Base-by-base conservation (phyloP, 1,140 invertebrate genomes). In the Nilaparvata lugens region DNA sequence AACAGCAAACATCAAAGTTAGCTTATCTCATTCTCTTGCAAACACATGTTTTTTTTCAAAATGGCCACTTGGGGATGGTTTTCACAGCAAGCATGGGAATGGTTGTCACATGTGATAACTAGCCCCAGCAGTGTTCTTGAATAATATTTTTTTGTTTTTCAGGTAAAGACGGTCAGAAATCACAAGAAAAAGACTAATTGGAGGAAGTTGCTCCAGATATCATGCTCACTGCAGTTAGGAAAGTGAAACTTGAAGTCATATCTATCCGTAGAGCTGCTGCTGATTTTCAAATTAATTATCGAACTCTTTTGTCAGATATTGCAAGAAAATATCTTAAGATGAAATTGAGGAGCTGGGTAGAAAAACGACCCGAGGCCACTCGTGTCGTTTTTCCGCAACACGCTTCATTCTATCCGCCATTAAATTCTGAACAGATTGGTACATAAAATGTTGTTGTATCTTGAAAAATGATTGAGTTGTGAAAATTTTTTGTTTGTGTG, bases 111-210 rank as follows among this genome's bases (percentile, higher is more conserved):
- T 45, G 42, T 45, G 42, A 45, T 13, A 45, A 45, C 19, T 45
- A 16, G 13, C 42, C 42, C 42, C 42, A 16, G 11, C 42, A 45
- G 42, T n/a, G 19, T 45, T 45, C 13, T 45, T 45, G 14, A 4
- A 45, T 4, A 45, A 19, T 45, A 28, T 45, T 19, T 45, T 45
- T 13, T n/a, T 19, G 14, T 45, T n/a, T 45, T 45, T 45, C 42
- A 45, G 42, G 19, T 45, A 45, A 45, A 45, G 42, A 45, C 13
- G 42, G 42, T 45, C n/a, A 45, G 42, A 45, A 45, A 45, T 45
- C 42, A 45, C 3, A 45, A 45, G 25, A 28, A 28, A 28, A 45
- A 45, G 42, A 19, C 19, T 16, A 45, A 45, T 45, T 13, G 42
- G 19, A 13, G 42, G 19, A 19, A 45, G 42, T 45, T 45, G 42